Evolutionary conservation across 2,888 invertebrate genomes (phyloP).

Genomic region (Pinctada fucata): DNA sequence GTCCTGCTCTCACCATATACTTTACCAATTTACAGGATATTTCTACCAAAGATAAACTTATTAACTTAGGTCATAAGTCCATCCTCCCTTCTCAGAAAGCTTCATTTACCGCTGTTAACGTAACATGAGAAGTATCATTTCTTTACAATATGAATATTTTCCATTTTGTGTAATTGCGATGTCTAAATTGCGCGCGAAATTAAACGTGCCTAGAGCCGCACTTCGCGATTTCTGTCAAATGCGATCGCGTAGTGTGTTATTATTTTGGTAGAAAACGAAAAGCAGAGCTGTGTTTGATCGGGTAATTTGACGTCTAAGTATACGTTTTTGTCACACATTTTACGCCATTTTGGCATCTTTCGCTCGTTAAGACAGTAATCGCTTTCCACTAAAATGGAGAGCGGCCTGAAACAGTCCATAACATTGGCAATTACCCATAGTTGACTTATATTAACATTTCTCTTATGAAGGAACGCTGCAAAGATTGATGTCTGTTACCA

Average conservation of each 20-base stretch:
- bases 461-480: neutral
- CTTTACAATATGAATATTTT: neutral
- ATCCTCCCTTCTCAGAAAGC: neutral
- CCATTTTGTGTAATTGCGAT: neutral
- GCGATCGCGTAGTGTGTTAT: slow-evolving; percentile 5
- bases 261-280: slow-evolving; percentile 27
- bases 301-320: slow-evolving; percentile 51
- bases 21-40: no score
- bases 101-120: neutral
- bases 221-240: slow-evolving; percentile 3
- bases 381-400: slow-evolving; percentile 32
- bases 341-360: slow-evolving; percentile 42
- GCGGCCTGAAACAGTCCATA: slow-evolving; percentile 30
- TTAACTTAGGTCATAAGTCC: neutral
- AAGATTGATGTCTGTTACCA: no score
- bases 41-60: no score
- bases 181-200: slow-evolving; percentile 1
- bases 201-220: slow-evolving; percentile 3
- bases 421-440: slow-evolving; percentile 35
- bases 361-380: slow-evolving; percentile 41
- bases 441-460: slow-evolving; percentile 32
- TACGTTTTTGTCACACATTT: slow-evolving; percentile 53
- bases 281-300: slow-evolving; percentile 29
- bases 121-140: neutral
- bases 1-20: no score